A percentile compares a stretch with the other conserved stretches of the same genome.
phyloP scores from a whole-genome alignment of 1,140 invertebrate species.

The Diachasmimorpha longicaudata region DNA sequence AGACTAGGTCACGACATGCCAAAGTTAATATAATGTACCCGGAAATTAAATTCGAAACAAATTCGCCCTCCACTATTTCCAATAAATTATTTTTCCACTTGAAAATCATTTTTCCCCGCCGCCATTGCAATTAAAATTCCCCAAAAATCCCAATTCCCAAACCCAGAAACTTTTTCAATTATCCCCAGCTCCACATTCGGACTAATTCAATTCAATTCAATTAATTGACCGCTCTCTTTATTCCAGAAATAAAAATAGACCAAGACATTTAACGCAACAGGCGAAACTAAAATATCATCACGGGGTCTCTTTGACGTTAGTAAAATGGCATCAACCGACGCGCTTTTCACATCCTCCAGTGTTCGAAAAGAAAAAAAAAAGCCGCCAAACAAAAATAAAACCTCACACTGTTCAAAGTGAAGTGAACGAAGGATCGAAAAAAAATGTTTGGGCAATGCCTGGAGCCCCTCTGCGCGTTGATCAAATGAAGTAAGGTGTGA shows the following conservation, averaged over 20 bases:
- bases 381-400: background rate
- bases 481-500: slow-evolving; percentile 23
- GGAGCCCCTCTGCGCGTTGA: background rate
- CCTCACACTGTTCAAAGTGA: background rate
- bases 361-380: background rate
- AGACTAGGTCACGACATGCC: too few species aligned
- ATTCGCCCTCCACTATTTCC: background rate
- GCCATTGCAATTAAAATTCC: background rate
- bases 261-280: background rate
- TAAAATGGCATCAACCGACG: background rate
- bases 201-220: background rate
- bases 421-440: background rate
- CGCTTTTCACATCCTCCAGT: background rate
- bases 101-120: background rate
- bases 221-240: background rate
- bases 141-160: background rate
- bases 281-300: slow-evolving; percentile 1
- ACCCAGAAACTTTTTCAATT: background rate
- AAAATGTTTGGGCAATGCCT: background rate
- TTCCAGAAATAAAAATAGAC: background rate
- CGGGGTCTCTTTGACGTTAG: background rate
- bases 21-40: too few species aligned
- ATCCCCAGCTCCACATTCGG: background rate
- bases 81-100: background rate
- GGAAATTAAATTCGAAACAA: background rate